Evolutionary conservation across 2,888 invertebrate genomes (phyloP).

Genomic region (Dryadula phaetusa): DNA sequence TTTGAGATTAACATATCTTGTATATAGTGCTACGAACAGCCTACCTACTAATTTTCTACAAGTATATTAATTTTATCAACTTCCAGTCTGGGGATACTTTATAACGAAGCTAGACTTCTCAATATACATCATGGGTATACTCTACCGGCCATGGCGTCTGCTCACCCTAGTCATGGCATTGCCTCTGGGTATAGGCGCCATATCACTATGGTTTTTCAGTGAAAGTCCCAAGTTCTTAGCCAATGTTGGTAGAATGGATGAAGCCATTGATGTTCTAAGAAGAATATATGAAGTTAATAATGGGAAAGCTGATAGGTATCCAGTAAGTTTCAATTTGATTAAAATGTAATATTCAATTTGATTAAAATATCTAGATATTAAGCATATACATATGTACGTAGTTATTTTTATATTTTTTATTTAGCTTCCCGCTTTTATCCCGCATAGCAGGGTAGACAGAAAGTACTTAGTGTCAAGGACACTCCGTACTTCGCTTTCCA

Average conservation of each 20-base stretch:
- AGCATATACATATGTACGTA: too few relatives aligned
- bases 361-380: too few relatives aligned
- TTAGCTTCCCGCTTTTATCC: too few relatives aligned
- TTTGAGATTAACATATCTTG: too few relatives aligned
- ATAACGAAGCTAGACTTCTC: slow-evolving; percentile 71
- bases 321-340: too few relatives aligned
- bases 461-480: too few relatives aligned
- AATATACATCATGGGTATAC: slow-evolving; percentile 60
- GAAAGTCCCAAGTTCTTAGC: slow-evolving; percentile 92
- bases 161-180: slow-evolving; percentile 80
- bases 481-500: too few relatives aligned
- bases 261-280: slow-evolving; percentile 85
- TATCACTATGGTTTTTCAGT: slow-evolving; percentile 83
- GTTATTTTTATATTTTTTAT: too few relatives aligned
- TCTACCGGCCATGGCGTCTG: slow-evolving; percentile 71
- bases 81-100: slow-evolving; percentile 69
- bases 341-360: too few relatives aligned
- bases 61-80: slow-evolving; percentile 7
- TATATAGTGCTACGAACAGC: too few relatives aligned
- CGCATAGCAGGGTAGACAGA: too few relatives aligned
- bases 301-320: slow-evolving; percentile 57
- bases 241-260: slow-evolving; percentile 84
- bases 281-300: slow-evolving; percentile 85
- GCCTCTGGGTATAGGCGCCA: slow-evolving; percentile 85
- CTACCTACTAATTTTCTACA: too few relatives aligned